Evolutionary conservation across 2,888 invertebrate species (phyloP), one percentile per base, ranked within the genome.

Genomic region (Andrena hattorfiana): DNA sequence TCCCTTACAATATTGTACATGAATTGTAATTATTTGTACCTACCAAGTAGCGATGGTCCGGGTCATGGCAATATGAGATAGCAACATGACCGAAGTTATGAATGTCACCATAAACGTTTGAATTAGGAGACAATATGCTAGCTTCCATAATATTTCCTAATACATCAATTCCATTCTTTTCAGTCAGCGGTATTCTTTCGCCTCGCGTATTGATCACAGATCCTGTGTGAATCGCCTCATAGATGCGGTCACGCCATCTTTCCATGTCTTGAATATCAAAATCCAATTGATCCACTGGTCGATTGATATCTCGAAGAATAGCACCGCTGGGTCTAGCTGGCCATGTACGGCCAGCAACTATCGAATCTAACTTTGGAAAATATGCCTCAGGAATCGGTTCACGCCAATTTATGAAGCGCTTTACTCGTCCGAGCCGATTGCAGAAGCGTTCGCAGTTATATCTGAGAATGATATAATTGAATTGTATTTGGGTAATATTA

Each of bases 71-170:
- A 92, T 96, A 97, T 0, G 97, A 96, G 82, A 98, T 95, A 91
- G 97, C 95, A 4, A 97, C 96, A 91, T 98, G 98, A 0, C 97
- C 97, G 94, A 97, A 95, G 94, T 98, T 98, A 94, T 98, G 98
- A 54, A 97, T 90, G 93, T 97, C 97, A 0, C 98, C 98, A 92
- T 97, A 97, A 91, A 96, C 95, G 49, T 94, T 94, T 2, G 95
- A 94, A 94, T 97, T 97, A 5, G 96, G 95, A 63, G 97, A 96
- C 60, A 97, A 92, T 83, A 96, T 95, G 42, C 96, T 96, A 6
- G 94, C 92, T 93, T 98, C 98, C 92, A 98, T 94, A 88, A 98
- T 95, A 92, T 98, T 97, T 10, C 98, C 98, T 26, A 98, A 94
- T 8, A 96, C 94, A 90, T 98, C 97, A 87, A 98, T 97, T 16